These are phyloP conservation scores for Bradynema listronoti DNA, from an alignment of 1,140 invertebrate species.

Conservation along the genomic window DNA sequence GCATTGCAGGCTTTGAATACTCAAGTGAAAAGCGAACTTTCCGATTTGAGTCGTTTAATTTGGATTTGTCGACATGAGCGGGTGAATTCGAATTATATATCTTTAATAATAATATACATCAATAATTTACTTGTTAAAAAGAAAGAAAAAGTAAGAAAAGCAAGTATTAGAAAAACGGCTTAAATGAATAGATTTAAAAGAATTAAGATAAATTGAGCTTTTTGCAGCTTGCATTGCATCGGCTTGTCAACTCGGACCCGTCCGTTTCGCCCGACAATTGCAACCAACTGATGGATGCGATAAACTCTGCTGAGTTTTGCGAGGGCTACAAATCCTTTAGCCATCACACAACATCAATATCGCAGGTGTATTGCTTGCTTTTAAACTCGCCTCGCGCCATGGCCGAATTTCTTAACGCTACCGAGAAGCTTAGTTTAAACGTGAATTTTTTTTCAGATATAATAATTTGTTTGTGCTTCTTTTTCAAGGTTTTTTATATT, in stretches of 20 bases:
- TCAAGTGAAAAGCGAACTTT: constrained; percentile 27
- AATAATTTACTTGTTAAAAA: not conserved
- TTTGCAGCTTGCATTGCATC: constrained; percentile 68
- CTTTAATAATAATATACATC: not conserved
- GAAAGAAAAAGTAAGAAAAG: not conserved
- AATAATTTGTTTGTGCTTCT: not conserved
- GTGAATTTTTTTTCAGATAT: too few species aligned
- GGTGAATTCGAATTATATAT: constrained; percentile 6
- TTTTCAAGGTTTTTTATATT: not conserved
- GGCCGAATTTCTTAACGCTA: constrained; percentile 47
- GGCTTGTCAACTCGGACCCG: constrained; percentile 69
- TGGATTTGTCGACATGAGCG: constrained; percentile 41
- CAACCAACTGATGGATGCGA: constrained; percentile 70
- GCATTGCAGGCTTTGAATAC: constrained; percentile 31
- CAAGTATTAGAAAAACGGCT: not conserved
- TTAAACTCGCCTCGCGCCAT: constrained; percentile 40
- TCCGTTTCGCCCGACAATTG: constrained; percentile 70
- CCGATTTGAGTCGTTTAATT: constrained; percentile 23
- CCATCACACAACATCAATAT: constrained; percentile 60
- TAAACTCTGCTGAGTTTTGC: constrained; percentile 74
- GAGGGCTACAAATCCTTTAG: constrained; percentile 78
- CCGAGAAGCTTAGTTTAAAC: constrained; percentile 13
- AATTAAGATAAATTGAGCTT: not conserved
- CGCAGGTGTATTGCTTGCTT: constrained; percentile 30
- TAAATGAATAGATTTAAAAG: not conserved